These are phyloP conservation scores for Tachysurus vachellii DNA, from an alignment of 2,113 vertebrate species.

Conservation along the genomic window DNA sequence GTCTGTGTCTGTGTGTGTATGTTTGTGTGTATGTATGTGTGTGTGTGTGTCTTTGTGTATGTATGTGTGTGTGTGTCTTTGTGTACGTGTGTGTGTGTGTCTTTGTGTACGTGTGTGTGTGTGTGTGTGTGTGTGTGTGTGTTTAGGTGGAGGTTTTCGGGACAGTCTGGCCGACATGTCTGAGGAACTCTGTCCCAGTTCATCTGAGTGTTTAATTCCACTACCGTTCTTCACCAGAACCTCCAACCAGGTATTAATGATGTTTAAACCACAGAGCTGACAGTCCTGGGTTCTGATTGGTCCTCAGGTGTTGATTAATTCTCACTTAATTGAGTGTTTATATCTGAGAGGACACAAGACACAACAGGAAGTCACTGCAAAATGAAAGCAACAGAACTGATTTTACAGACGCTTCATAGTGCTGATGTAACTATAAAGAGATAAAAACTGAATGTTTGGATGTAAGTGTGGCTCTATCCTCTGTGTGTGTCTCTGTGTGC, in stretches of 20 bases:
- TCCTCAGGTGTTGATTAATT: background rate
- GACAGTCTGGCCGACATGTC: conserved; percentile 98
- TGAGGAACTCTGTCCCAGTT: conserved; percentile 95
- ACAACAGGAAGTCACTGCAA: background rate
- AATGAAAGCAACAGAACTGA: background rate
- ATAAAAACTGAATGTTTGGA: background rate
- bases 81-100: background rate
- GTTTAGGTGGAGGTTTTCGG: conserved; percentile 89
- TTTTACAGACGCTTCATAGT: background rate
- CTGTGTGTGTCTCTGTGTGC: too few relatives aligned
- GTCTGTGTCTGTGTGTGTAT: too few relatives aligned
- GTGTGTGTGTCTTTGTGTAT: too few relatives aligned
- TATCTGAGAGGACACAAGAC: too few relatives aligned
- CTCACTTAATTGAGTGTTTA: background rate
- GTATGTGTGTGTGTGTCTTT: too few relatives aligned
- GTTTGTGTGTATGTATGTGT: too few relatives aligned
- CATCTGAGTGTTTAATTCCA: conserved; percentile 87
- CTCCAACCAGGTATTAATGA: conserved; percentile 84
- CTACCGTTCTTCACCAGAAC: conserved; percentile 93
- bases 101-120: background rate
- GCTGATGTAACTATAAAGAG: background rate
- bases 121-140: conserved; percentile 7
- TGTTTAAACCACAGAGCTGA: background rate
- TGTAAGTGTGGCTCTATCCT: background rate
- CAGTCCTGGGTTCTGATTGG: background rate